Percentiles rank a stretch among this genome's conserved stretches.
Conservation (phyloP, 2,888 invertebrate species). For the Pycnomerus fuliginosus region DNA sequence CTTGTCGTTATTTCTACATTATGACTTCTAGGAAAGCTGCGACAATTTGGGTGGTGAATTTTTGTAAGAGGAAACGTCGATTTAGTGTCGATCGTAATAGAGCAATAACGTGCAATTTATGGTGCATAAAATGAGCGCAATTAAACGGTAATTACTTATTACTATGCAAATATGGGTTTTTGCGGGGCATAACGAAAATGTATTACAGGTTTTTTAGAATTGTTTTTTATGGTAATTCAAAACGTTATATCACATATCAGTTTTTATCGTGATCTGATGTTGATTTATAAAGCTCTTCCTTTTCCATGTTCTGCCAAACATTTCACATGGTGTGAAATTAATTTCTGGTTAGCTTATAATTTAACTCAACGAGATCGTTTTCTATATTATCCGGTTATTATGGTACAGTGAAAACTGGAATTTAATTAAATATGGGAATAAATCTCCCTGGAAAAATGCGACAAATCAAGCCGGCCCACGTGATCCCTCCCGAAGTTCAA, state of each 20-base stretch:
- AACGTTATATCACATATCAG: slow-evolving; percentile 19
- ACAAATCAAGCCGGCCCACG: slow-evolving; percentile 23
- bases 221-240: slow-evolving; percentile 21
- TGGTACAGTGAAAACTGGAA: no score
- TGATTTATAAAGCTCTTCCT: slow-evolving; percentile 28
- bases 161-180: slow-evolving; percentile 7
- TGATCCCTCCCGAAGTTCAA: slow-evolving; percentile 14
- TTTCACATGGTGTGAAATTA: slow-evolving; percentile 25
- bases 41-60: no score
- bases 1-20: no score
- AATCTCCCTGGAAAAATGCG: no score
- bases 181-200: slow-evolving; percentile 11
- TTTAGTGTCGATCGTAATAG: no score
- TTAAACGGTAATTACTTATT: slow-evolving; percentile 11
- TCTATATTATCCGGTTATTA: no score
- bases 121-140: slow-evolving; percentile 6
- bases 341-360: no score
- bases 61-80: no score
- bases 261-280: slow-evolving; percentile 27
- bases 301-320: slow-evolving; percentile 25
- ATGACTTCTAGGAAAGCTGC: no score
- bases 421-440: no score
- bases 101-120: slow-evolving; percentile 1
- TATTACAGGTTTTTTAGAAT: slow-evolving; percentile 12
- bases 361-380: no score